Base-by-base conservation (phyloP, 2,113 vertebrate genomes). In the Patagioenas fasciata region DNA sequence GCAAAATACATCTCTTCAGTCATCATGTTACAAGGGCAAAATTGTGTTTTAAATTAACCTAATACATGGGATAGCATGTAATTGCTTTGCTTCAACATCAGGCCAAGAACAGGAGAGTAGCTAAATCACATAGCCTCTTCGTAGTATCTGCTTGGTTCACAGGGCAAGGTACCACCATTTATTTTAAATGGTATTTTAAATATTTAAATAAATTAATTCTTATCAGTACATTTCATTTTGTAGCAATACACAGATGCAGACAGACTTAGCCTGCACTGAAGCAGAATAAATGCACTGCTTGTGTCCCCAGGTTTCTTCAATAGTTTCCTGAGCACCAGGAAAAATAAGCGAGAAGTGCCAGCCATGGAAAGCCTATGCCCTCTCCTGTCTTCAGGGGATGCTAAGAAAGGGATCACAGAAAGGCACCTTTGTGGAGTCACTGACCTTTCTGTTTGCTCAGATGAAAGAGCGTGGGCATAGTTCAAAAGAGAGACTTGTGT, bases 1-100 rank as follows among this genome's bases (percentile, higher is more conserved):
- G 65, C 12, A 91, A 83, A 96, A 80, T 15, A 36, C 40, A 84
- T 60, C 29, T 62, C 79, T 38, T 84, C 88, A 88, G 71, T 80
- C 77, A 86, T n/a, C 62, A 47, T 6, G 25, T 67, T 75, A 72
- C 53, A 65, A 26, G 26, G 61, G 44, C 20, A 91, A 82, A 86
- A 80, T 8, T 50, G 31, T 71, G 40, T 73, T 86, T 86, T 50
- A 84, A 21, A 82, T 88, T 60, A 74, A 61, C 24, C 21, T 79
- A 67, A 47, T 42, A 71, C 32, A 31, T 13, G 32, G 3, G 5
- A 75, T 38, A 89, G 54, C 29, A 61, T 61, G 80, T 75, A 87
- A 65, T 26, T 60, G 28, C 10, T n/a, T 9, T 51, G 42, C 77
- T 93, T 28, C 34, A 60, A 87, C 74, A 86, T 13, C 51, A 48